phyloP scores from a whole-genome alignment of 2,797 vertebrate genomes.

The Pteronotus mesoamericanus region DNA sequence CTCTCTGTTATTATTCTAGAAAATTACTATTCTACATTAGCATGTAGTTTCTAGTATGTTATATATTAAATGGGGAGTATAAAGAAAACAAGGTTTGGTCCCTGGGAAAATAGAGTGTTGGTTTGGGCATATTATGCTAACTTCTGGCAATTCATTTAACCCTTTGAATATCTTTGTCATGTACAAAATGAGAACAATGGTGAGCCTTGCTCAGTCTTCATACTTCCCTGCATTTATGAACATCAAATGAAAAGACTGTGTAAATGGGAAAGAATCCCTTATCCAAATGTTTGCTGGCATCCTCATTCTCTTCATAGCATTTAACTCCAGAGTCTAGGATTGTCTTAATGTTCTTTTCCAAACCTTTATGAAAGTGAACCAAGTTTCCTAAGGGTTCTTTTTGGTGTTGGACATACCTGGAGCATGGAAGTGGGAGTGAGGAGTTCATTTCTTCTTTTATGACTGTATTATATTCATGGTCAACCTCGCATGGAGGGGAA shows the following conservation, averaged over 20 bases:
- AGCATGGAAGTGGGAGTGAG: accelerated
- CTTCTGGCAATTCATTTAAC: background rate
- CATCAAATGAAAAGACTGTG: background rate
- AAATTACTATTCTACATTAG: conserved; percentile 4
- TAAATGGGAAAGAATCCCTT: background rate
- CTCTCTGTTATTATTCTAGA: conserved; percentile 14
- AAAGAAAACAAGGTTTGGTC: background rate
- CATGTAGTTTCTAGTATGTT: background rate
- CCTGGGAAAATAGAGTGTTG: background rate
- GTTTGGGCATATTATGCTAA: background rate
- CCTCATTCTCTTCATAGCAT: background rate
- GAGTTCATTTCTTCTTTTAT: background rate
- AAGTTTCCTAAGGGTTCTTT: background rate
- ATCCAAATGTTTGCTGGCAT: too few relatives aligned
- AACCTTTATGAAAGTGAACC: background rate
- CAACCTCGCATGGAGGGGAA: background rate
- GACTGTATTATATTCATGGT: background rate
- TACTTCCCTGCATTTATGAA: background rate
- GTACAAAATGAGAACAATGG: background rate
- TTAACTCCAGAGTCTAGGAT: background rate
- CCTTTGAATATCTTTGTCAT: background rate
- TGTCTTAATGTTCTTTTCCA: background rate
- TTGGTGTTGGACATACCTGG: background rate
- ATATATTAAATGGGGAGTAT: background rate
- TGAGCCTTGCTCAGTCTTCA: background rate